These are phyloP conservation scores for Caradrina kadenii DNA, from an alignment of 2,888 invertebrate species.

Conservation along the genomic window DNA sequence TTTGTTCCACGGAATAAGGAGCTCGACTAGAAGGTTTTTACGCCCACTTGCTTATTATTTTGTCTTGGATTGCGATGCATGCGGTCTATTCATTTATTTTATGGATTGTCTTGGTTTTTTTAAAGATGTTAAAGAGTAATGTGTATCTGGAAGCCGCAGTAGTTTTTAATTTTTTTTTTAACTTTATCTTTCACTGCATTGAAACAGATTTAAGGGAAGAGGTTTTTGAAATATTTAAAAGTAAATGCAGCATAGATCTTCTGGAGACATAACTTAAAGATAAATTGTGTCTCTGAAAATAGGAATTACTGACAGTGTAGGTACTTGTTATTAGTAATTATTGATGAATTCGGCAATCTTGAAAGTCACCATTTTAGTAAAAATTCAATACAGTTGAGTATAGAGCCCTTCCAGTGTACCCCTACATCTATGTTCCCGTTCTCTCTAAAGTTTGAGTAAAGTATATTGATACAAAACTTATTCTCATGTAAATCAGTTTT, in stretches of 20 bases:
- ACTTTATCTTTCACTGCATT: not conserved
- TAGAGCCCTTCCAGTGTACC: constrained; percentile 22
- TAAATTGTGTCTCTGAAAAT: too few species aligned
- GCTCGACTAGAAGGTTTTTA: constrained; percentile 55
- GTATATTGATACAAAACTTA: constrained; percentile 9
- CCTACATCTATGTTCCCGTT: constrained; percentile 8
- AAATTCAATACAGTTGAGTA: not conserved
- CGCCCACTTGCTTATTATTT: constrained; percentile 51
- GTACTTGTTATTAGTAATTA: too few species aligned
- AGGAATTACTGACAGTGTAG: not conserved
- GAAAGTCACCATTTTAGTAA: too few species aligned
- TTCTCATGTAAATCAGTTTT: constrained; percentile 62
- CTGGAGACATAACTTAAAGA: not conserved
- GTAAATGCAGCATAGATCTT: not conserved
- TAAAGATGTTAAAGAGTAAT: constrained; percentile 10
- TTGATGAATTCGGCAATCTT: too few species aligned
- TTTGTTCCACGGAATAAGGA: constrained; percentile 65
- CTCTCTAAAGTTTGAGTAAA: too few species aligned
- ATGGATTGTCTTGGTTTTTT: constrained; percentile 26
- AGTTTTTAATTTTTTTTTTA: constrained; percentile 6
- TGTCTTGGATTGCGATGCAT: constrained; percentile 30
- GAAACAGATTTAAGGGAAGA: not conserved
- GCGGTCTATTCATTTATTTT: constrained; percentile 40
- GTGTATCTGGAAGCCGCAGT: constrained; percentile 15
- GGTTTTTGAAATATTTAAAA: not conserved